Evolutionary conservation across 2,113 vertebrate species (phyloP).

Genomic region (Semicossyphus pulcher): DNA sequence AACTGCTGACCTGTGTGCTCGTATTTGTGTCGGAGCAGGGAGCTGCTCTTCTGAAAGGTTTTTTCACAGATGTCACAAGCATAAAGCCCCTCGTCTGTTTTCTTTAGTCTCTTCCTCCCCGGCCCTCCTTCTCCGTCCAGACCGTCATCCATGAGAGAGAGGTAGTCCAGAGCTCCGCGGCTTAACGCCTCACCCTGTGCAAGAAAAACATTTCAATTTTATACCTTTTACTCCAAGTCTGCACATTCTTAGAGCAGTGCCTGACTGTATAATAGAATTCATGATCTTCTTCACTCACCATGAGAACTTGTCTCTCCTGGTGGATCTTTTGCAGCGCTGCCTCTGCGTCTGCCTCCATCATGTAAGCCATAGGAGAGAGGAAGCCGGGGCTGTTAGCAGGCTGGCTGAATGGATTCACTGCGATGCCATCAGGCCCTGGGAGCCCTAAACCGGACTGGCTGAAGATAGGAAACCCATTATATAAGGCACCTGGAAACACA

Average conservation of each 20-base stretch:
- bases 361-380: constrained; percentile 79
- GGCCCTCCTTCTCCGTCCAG: constrained; percentile 75
- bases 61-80: constrained; percentile 88
- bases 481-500: constrained; percentile 71
- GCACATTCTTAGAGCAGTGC: neutral
- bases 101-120: constrained; percentile 83
- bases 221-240: neutral
- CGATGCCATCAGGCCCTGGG: constrained; percentile 72
- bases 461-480: constrained; percentile 75
- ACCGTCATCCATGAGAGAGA: constrained; percentile 80
- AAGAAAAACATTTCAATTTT: neutral
- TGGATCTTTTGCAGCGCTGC: constrained; percentile 78
- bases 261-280: neutral
- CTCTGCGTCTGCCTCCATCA: constrained; percentile 79
- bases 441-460: constrained; percentile 70
- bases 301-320: constrained; percentile 76
- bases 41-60: constrained; percentile 90
- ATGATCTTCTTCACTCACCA: constrained; percentile 70
- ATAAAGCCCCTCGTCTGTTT: constrained; percentile 86
- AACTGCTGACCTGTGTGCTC: constrained; percentile 85
- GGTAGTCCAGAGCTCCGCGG: constrained; percentile 76
- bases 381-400: constrained; percentile 65
- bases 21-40: constrained; percentile 87
- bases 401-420: constrained; percentile 71
- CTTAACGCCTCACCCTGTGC: constrained; percentile 76